Conservation (phyloP, 2,113 vertebrate genomes). For the Pseudois nayaur region DNA sequence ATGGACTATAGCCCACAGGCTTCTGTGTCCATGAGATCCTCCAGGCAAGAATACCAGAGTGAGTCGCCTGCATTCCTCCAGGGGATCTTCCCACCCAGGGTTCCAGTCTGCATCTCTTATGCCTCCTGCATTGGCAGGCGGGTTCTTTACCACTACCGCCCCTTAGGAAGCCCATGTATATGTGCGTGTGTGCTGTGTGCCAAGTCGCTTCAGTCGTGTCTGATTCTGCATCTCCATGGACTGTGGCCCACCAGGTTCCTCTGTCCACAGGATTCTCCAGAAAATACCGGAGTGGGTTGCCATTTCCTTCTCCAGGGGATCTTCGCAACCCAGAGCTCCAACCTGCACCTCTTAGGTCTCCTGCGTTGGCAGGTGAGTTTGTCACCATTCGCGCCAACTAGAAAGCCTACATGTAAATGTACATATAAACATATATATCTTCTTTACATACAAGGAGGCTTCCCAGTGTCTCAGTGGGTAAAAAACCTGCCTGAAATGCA, state of each 20-base stretch:
- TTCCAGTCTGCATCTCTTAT: not conserved
- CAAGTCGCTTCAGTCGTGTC: not conserved
- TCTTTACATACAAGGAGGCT: not conserved
- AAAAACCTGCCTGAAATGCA: too few species aligned
- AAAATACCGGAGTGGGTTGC: not conserved
- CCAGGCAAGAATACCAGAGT: not conserved
- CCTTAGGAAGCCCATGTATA: not conserved
- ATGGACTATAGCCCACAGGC: not conserved
- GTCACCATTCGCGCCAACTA: not conserved
- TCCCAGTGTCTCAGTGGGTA: too few species aligned
- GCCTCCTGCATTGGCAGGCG: not conserved
- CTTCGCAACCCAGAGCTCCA: not conserved
- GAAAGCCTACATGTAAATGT: not conserved
- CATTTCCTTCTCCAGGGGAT: not conserved
- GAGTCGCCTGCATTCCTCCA: not conserved
- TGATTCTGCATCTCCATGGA: not conserved
- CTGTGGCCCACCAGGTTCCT: not conserved
- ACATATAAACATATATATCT: not conserved
- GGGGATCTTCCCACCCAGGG: not conserved
- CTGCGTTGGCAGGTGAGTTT: not conserved
- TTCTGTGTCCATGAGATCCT: not conserved
- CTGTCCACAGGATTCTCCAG: not conserved
- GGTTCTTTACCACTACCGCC: not conserved
- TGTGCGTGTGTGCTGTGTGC: not conserved
- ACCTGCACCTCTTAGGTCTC: not conserved